Percentiles rank a stretch among this genome's conserved stretches.
phyloP scores from a whole-genome alignment of 2,888 invertebrate genomes.

The Eupithecia vulgata region DNA sequence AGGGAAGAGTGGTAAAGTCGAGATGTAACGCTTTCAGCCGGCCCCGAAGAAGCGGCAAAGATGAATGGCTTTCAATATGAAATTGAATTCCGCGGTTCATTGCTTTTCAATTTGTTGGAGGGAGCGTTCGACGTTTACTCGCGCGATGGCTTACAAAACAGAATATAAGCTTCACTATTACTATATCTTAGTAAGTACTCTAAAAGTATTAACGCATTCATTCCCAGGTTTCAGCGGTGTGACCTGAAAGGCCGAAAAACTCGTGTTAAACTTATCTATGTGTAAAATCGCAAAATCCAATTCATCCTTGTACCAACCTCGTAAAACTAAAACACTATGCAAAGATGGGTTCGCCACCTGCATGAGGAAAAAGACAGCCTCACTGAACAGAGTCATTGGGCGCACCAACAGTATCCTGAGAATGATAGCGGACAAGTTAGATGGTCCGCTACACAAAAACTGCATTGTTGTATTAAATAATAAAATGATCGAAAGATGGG shows the following conservation, averaged over 20 bases:
- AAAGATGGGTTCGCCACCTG: too few species aligned
- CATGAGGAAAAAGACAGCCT: too few species aligned
- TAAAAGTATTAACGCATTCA: neutral
- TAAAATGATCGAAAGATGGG: too few species aligned
- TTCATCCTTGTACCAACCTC: too few species aligned
- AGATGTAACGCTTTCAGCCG: conserved; percentile 79
- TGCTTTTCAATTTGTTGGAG: conserved; percentile 85
- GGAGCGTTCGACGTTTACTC: conserved; percentile 76
- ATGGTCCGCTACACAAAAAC: too few species aligned
- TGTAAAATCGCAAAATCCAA: neutral
- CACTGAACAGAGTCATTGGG: too few species aligned
- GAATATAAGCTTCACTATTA: conserved; percentile 15
- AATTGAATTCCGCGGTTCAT: conserved; percentile 88
- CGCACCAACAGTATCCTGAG: too few species aligned
- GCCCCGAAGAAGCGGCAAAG: conserved; percentile 81
- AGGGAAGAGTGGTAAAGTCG: conserved; percentile 76
- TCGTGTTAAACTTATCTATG: neutral
- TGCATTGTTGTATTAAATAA: too few species aligned
- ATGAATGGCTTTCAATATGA: conserved; percentile 87
- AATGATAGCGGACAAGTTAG: too few species aligned
- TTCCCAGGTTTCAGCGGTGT: neutral
- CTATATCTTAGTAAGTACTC: neutral
- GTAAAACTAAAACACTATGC: too few species aligned
- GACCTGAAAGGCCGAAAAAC: neutral
- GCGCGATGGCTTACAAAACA: conserved; percentile 16